These are phyloP conservation scores for Sphecodes monilicornis DNA, from an alignment of 2,888 invertebrate genomes.

Conservation along the genomic window DNA sequence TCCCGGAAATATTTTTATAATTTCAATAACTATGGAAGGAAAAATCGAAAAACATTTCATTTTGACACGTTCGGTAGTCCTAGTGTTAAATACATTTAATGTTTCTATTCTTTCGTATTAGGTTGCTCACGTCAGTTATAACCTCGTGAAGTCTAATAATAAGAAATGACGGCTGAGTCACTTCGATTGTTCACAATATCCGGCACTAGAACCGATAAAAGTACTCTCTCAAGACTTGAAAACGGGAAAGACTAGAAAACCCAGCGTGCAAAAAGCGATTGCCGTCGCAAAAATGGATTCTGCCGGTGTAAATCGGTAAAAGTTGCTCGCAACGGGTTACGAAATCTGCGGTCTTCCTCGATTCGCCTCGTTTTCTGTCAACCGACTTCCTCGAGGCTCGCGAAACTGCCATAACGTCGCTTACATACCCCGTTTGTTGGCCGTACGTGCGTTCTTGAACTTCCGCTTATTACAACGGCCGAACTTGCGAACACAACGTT, in stretches of 20 bases:
- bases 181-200: neutral
- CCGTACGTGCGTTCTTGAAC: conserved; percentile 54
- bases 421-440: conserved; percentile 16
- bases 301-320: conserved; percentile 26
- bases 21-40: too few relatives aligned
- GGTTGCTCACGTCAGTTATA: neutral
- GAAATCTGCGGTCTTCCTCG: conserved; percentile 30
- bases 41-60: too few relatives aligned
- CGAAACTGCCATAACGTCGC: conserved; percentile 22
- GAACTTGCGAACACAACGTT: conserved; percentile 34
- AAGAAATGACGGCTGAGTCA: neutral
- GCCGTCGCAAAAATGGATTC: neutral
- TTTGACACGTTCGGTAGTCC: too few relatives aligned
- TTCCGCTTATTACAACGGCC: conserved; percentile 49
- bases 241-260: neutral
- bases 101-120: too few relatives aligned
- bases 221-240: neutral
- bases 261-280: neutral
- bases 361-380: conserved; percentile 33
- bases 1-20: too few relatives aligned
- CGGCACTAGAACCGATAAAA: neutral
- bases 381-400: conserved; percentile 28
- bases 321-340: conserved; percentile 27
- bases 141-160: neutral
- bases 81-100: too few relatives aligned